These are phyloP conservation scores for Chrysochloris asiatica DNA, from an alignment of 2,113 vertebrate species.

Conservation along the genomic window DNA sequence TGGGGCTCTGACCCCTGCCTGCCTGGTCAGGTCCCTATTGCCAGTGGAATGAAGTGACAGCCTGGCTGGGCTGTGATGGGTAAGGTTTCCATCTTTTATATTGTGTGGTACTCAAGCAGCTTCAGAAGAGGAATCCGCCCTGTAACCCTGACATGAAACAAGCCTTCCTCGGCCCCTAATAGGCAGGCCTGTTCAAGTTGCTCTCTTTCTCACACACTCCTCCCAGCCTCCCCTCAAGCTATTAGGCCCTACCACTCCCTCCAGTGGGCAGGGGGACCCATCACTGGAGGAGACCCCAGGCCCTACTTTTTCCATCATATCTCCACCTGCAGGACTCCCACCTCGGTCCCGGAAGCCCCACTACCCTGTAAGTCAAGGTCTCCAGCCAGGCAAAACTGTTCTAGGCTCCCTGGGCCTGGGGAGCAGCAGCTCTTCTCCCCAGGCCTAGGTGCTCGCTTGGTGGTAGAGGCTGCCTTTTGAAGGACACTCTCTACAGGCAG, in stretches of 20 bases:
- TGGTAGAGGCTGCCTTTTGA: slow-evolving; percentile 79
- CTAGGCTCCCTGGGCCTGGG: not conserved
- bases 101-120: slow-evolving; percentile 80
- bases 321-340: not conserved
- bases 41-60: not conserved
- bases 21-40: not conserved
- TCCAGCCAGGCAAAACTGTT: slow-evolving; percentile 25
- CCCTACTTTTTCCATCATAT: not conserved
- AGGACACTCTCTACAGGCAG: slow-evolving; percentile 83
- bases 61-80: not conserved
- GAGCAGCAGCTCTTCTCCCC: slow-evolving; percentile 42
- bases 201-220: slow-evolving; percentile 82
- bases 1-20: not conserved
- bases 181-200: slow-evolving; percentile 82
- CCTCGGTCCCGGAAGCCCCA: not conserved
- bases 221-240: slow-evolving; percentile 86
- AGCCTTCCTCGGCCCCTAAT: slow-evolving; percentile 79
- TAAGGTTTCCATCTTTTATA: slow-evolving; percentile 77
- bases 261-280: slow-evolving; percentile 76
- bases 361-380: not conserved
- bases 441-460: slow-evolving; percentile 41
- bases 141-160: slow-evolving; percentile 77
- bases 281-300: not conserved
- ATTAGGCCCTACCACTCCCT: slow-evolving; percentile 87
- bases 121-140: slow-evolving; percentile 84